Evolutionary conservation across 1,140 invertebrate genomes (phyloP).

Genomic region (Pachyrhynchus sulphureomaculatus): DNA sequence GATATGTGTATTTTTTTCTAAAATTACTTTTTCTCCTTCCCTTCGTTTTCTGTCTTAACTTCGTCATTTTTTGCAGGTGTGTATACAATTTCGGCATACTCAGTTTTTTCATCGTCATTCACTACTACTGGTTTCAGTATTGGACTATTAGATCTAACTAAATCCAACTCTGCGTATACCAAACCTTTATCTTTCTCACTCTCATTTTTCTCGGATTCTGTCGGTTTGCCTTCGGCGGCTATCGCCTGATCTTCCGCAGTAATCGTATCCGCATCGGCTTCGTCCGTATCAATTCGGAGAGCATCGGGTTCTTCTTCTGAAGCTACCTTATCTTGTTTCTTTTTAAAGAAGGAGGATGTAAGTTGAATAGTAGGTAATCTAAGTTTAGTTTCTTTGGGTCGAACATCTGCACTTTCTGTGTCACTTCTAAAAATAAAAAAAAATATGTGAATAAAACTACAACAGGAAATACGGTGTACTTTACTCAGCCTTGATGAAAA

Average conservation of each 20-base stretch:
- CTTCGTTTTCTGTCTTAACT: constrained; percentile 12
- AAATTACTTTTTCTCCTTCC: not conserved
- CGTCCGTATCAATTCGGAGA: constrained; percentile 38
- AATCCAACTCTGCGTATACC: constrained; percentile 63
- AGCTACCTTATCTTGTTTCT: constrained; percentile 41
- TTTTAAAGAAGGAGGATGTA: constrained; percentile 39
- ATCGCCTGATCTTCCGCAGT: constrained; percentile 30
- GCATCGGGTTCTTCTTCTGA: constrained; percentile 22
- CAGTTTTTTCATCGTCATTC: constrained; percentile 57
- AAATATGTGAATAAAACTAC: not conserved
- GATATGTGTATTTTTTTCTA: too few species aligned
- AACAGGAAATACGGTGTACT: too few species aligned
- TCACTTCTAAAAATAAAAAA: constrained; percentile 50
- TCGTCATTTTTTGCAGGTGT: constrained; percentile 37
- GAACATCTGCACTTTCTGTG: constrained; percentile 57
- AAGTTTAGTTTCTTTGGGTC: constrained; percentile 37
- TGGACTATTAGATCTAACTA: constrained; percentile 47
- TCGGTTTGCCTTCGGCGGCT: constrained; percentile 33
- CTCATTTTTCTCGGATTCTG: constrained; percentile 45
- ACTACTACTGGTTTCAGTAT: constrained; percentile 49
- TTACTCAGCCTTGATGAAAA: too few species aligned
- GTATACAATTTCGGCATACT: constrained; percentile 65
- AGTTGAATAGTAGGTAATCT: constrained; percentile 34
- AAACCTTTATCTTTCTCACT: constrained; percentile 46
- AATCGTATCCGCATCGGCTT: constrained; percentile 19